These are phyloP conservation scores for Bradypus variegatus DNA, from an alignment of 2,797 vertebrate species.

Conservation along the genomic window DNA sequence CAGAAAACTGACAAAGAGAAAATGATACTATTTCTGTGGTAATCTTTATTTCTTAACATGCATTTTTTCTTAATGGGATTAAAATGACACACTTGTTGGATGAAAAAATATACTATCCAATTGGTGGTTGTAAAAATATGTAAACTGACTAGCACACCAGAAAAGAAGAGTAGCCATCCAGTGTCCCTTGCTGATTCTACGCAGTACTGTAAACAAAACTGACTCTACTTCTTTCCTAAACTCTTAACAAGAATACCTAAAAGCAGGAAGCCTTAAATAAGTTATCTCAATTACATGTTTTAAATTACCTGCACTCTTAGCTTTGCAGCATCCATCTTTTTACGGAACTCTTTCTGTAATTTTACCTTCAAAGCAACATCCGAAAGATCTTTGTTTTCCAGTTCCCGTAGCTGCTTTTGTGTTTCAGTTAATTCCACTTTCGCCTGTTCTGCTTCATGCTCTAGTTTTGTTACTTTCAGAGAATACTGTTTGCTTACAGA, in stretches of 20 bases:
- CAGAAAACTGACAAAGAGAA: slow-evolving; percentile 28
- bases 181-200: background rate
- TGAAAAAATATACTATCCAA: slow-evolving; percentile 14
- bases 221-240: background rate
- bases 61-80: slow-evolving; percentile 22
- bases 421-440: slow-evolving; percentile 73
- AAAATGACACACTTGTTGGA: slow-evolving; percentile 12
- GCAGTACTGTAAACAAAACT: background rate
- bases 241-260: background rate
- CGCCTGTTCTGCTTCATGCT: slow-evolving; percentile 75
- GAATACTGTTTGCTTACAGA: slow-evolving; percentile 76
- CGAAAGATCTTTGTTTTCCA: slow-evolving; percentile 74
- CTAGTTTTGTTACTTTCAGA: slow-evolving; percentile 74
- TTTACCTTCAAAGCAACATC: slow-evolving; percentile 72
- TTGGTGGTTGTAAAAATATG: background rate
- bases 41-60: slow-evolving; percentile 21
- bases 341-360: slow-evolving; percentile 75
- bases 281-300: background rate
- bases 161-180: background rate
- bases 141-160: background rate
- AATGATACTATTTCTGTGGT: slow-evolving; percentile 10
- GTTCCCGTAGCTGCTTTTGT: slow-evolving; percentile 74
- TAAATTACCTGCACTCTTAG: slow-evolving; percentile 76
- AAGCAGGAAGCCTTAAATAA: slow-evolving; percentile 3
- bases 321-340: slow-evolving; percentile 77